Evolutionary conservation across 37 sponge, comb jelly and placozoan genomes (phyloP).

Genomic region (Beroe ovata): DNA sequence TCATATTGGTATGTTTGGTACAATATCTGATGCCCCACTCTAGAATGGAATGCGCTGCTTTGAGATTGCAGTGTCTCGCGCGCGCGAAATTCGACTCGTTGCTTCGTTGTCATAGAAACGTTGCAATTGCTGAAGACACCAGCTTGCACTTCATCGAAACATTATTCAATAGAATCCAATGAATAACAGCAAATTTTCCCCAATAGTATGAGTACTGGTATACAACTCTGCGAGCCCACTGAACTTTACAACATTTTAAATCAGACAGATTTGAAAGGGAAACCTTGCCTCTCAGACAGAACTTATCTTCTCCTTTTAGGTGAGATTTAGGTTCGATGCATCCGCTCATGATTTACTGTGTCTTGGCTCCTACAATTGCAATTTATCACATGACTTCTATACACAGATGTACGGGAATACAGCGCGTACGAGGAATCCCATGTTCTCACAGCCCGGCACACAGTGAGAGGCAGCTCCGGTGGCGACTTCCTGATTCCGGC

Average conservation of each 20-base stretch:
- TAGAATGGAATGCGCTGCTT: too few relatives aligned
- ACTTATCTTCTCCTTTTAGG: constrained; percentile 79
- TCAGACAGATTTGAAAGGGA: constrained; percentile 67
- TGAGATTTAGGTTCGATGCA: too few relatives aligned
- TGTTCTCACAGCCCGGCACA: constrained; percentile 9
- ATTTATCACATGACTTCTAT: too few relatives aligned
- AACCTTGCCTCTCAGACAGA: constrained; percentile 53
- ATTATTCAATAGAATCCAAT: too few relatives aligned
- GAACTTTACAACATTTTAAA: constrained; percentile 85
- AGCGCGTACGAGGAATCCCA: constrained; percentile 59
- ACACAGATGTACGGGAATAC: constrained; percentile 66
- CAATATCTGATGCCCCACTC: too few relatives aligned
- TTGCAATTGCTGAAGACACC: too few relatives aligned
- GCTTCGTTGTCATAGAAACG: constrained; percentile 13
- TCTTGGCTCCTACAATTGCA: too few relatives aligned
- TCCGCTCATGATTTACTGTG: too few relatives aligned
- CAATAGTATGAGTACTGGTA: constrained; percentile 8
- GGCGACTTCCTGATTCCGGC: constrained; percentile 69
- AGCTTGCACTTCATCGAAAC: too few relatives aligned
- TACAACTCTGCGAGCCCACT: constrained; percentile 84
- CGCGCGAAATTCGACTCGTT: constrained; percentile 29
- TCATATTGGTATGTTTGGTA: too few relatives aligned
- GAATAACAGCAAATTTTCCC: too few relatives aligned
- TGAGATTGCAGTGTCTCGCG: too few relatives aligned
- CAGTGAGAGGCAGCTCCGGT: neutral